Percentiles rank a stretch among this genome's conserved stretches.
These are phyloP conservation scores for Callochromis pleurospilus DNA, from an alignment of 2,113 vertebrate species.

Conservation along the genomic window DNA sequence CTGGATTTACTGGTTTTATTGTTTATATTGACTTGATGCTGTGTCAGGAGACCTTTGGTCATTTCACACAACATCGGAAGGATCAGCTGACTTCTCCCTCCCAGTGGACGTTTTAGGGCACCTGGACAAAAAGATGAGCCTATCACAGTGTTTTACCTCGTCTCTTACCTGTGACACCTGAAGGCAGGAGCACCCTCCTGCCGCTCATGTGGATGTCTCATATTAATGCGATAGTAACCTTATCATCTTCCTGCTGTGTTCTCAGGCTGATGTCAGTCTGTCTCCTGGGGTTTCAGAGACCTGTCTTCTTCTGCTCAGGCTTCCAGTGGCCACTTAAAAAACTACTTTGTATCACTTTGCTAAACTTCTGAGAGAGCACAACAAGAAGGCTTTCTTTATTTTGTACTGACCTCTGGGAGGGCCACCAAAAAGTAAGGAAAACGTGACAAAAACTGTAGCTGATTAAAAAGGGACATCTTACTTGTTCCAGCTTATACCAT, in stretches of 20 bases:
- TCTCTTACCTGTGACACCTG: neutral
- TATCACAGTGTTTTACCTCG: neutral
- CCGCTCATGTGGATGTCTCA: neutral
- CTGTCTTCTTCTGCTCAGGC: neutral
- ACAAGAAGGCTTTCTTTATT: neutral
- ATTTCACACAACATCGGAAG: neutral
- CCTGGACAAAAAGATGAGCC: neutral
- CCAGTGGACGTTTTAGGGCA: neutral
- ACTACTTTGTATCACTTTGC: neutral
- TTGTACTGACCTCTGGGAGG: neutral
- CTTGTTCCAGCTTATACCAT: neutral
- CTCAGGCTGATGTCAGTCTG: neutral
- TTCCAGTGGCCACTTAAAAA: neutral
- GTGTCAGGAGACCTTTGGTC: neutral
- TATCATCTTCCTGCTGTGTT: neutral
- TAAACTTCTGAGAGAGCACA: neutral
- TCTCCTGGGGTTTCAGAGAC: neutral
- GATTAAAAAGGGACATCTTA: neutral
- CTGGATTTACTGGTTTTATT: neutral
- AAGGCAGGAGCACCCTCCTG: neutral
- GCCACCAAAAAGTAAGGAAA: neutral
- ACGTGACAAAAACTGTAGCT: neutral
- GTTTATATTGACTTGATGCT: neutral
- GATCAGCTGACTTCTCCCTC: neutral
- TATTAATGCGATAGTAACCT: neutral